These are phyloP conservation scores for Dromas ardeola DNA, from an alignment of 2,113 vertebrate species.

Conservation along the genomic window DNA sequence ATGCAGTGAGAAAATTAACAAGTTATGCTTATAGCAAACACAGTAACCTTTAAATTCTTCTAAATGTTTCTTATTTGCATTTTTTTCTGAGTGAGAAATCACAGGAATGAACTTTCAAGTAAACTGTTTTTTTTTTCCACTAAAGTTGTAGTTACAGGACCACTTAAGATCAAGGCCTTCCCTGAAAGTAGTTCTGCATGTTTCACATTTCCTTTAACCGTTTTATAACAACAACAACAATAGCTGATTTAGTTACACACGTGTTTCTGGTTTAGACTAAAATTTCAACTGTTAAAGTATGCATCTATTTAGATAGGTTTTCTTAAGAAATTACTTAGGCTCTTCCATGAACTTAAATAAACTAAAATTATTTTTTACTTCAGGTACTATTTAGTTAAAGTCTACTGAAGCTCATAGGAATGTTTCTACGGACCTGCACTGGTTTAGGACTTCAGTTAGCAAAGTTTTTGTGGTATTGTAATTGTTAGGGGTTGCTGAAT, in stretches of 20 bases:
- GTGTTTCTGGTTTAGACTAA: not conserved
- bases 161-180: not conserved
- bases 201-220: not conserved
- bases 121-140: not conserved
- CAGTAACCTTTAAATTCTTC: not conserved
- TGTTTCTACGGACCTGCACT: not conserved
- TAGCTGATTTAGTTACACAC: not conserved
- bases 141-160: not conserved
- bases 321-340: not conserved
- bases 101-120: not conserved
- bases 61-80: not conserved
- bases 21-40: not conserved
- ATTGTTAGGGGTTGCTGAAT: not conserved
- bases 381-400: not conserved
- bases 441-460: not conserved
- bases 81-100: not conserved
- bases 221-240: not conserved
- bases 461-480: not conserved
- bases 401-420: not conserved
- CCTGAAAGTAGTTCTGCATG: not conserved
- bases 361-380: not conserved
- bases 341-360: not conserved
- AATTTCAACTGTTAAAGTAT: not conserved
- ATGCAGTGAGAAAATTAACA: not conserved
- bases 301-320: not conserved